These are phyloP conservation scores for Plodia interpunctella DNA, from an alignment of 1,140 invertebrate genomes.

Conservation along the genomic window DNA sequence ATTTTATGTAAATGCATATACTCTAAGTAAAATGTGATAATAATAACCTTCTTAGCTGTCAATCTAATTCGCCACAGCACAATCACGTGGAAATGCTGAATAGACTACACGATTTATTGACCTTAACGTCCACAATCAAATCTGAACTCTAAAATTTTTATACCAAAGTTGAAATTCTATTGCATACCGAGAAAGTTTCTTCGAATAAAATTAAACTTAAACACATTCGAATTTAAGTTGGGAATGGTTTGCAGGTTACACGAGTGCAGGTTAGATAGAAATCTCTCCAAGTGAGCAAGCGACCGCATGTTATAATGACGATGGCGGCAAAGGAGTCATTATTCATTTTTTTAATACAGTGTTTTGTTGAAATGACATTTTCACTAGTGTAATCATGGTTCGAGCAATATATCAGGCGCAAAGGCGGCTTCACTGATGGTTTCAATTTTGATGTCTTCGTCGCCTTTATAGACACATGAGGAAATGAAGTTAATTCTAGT, in stretches of 20 bases:
- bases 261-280: conserved; percentile 49
- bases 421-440: conserved; percentile 58
- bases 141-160: conserved; percentile 27
- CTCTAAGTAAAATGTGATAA: conserved; percentile 73
- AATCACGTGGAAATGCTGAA: conserved; percentile 60
- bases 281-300: conserved; percentile 53
- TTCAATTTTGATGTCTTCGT: conserved; percentile 71
- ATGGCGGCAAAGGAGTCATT: conserved; percentile 72
- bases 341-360: conserved; percentile 76
- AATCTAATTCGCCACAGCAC: conserved; percentile 67
- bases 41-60: conserved; percentile 73
- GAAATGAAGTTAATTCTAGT: too few relatives aligned
- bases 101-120: conserved; percentile 33
- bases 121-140: conserved; percentile 24
- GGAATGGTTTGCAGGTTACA: conserved; percentile 3
- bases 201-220: conserved; percentile 15
- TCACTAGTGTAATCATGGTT: conserved; percentile 72
- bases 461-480: conserved; percentile 9
- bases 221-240: background rate
- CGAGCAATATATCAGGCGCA: conserved; percentile 70
- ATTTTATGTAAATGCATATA: conserved; percentile 65
- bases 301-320: conserved; percentile 67
- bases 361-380: conserved; percentile 75
- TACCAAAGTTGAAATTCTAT: conserved; percentile 25
- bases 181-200: background rate